Percentiles rank a stretch among this genome's conserved stretches.
phyloP scores from a whole-genome alignment of 2,888 invertebrate genomes.

The Cerceris rybyensis region DNA sequence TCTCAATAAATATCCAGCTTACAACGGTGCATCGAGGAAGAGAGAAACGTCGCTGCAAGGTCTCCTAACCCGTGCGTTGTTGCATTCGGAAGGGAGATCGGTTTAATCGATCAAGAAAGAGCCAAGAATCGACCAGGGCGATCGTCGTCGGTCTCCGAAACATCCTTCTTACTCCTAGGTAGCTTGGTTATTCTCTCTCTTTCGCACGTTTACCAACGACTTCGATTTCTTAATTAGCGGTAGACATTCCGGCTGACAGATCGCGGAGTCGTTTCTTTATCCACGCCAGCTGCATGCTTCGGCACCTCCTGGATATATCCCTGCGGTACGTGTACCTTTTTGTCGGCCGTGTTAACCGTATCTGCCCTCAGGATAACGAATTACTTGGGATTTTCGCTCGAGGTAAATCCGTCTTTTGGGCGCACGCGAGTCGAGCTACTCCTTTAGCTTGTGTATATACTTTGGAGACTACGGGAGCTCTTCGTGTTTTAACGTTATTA shows the following conservation, averaged over 20 bases:
- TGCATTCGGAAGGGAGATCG: slow-evolving; percentile 26
- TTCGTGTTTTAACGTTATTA: no score
- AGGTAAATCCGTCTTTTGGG: slow-evolving; percentile 38
- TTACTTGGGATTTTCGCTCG: slow-evolving; percentile 36
- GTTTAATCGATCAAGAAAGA: slow-evolving; percentile 46
- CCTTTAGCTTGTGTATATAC: no score
- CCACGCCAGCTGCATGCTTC: slow-evolving; percentile 53
- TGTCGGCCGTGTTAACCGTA: slow-evolving; percentile 49
- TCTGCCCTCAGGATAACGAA: slow-evolving; percentile 55
- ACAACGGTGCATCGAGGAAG: slow-evolving; percentile 19
- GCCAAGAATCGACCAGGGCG: slow-evolving; percentile 1
- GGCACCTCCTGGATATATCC: slow-evolving; percentile 40
- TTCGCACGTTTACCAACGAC: background rate
- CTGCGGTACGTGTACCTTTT: slow-evolving; percentile 37
- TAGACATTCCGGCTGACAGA: slow-evolving; percentile 57
- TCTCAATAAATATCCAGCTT: slow-evolving; percentile 52
- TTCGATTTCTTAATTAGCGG: slow-evolving; percentile 65
- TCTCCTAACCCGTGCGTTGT: slow-evolving; percentile 7
- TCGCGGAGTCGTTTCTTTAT: slow-evolving; percentile 36
- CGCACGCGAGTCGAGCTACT: slow-evolving; percentile 22
- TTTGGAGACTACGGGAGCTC: no score
- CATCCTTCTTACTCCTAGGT: background rate
- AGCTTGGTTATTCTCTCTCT: background rate
- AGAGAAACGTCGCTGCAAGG: background rate
- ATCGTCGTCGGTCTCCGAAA: slow-evolving; percentile 20